Base-by-base conservation (phyloP, 2,797 vertebrate species). In the Artibeus lituratus region DNA sequence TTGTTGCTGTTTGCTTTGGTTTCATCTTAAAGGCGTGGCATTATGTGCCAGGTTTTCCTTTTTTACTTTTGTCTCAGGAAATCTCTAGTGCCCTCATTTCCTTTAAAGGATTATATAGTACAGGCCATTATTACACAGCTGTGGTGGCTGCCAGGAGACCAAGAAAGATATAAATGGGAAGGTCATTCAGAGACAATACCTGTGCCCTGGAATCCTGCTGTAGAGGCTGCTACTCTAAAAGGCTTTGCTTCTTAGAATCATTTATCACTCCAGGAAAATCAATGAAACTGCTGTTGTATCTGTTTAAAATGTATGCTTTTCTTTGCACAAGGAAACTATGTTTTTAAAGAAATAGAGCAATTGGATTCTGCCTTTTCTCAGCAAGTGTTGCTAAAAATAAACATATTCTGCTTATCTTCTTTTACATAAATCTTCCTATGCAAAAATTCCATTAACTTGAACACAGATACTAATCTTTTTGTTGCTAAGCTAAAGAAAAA, bases 361-460 rank as follows among this genome's bases (percentile, higher is more conserved):
- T 51, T 93, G 1, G 51, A 22, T 96, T 97, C 84, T 91, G 47
- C 37, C 7, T 93, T 74, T 82, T 91, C 51, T 87, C 29, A 77
- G 42, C 80, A 96, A 93, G 35, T 87, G 12, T 62, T 97, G 87
- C 74, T 94, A 96, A 98, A 93, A 83, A 76, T 96, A 97, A 98
- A 95, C 21, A 35, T 70, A 95, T 90, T 97, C 89, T 90, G 93
- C 57, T 97, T 96, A 96, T 96, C 86, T 96, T 97, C 76, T 21
- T 47, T 96, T 59, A 0, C 83, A 59, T 86, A 97, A 96, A 96
- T 94, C 91, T 92, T 94, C 0, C 0, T 87, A 62, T 91, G 67
- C 37, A 78, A 51, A 93, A 94, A 95, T 95, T 94, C 96, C 69
- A 97, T 95, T 94, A 97, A 84, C 72, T 89, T 97, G 95, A 95